Base-by-base conservation (phyloP, 1,140 invertebrate species). In the Drosophila sucinea region DNA sequence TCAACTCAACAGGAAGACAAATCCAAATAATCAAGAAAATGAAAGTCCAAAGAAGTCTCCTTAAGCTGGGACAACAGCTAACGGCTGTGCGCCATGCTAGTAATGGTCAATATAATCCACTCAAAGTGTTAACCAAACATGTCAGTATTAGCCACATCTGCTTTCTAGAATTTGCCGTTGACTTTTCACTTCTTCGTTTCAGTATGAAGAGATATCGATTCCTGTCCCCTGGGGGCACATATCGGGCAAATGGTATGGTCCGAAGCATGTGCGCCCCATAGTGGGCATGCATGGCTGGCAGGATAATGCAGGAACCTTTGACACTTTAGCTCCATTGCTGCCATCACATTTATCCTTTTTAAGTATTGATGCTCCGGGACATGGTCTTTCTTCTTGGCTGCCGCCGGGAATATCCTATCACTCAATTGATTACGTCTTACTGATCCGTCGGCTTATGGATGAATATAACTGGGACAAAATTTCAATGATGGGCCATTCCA, bases 241-340 rank as follows among this genome's bases (percentile, higher is more conserved):
- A 4, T 91, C 95, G 8, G 95, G 94, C 68, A 96, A 96, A 92
- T 93, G 94, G 91, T 97, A 95, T 94, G 95, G 95, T 8, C 93
- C 93, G 3, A 93, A 93, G 54, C 91, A 94, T 68, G 92, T 93
- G 6, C 92, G 94, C 47, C 96, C 96, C 0, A 94, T 96, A 56
- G 79, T 97, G 11, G 94, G 94, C 1, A 76, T 97, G 44, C 96
- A 97, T 86, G 96, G 96, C 1, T 96, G 95, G 95, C 94, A 95
- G 91, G 95, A 96, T 76, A 96, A 96, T 90, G 95, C 95, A 10
- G 95, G 94, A 2, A 94, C 95, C 1, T 97, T 96, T 92, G 95
- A 96, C 89, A 92, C 93, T 1, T 83, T 97, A 7, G 94, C 94
- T 23, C 95, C 95, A 11, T 79, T 95, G 29, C 81, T 97, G 40